These are phyloP conservation scores for Synanthedon vespiformis DNA, from an alignment of 2,888 invertebrate species.

Conservation along the genomic window DNA sequence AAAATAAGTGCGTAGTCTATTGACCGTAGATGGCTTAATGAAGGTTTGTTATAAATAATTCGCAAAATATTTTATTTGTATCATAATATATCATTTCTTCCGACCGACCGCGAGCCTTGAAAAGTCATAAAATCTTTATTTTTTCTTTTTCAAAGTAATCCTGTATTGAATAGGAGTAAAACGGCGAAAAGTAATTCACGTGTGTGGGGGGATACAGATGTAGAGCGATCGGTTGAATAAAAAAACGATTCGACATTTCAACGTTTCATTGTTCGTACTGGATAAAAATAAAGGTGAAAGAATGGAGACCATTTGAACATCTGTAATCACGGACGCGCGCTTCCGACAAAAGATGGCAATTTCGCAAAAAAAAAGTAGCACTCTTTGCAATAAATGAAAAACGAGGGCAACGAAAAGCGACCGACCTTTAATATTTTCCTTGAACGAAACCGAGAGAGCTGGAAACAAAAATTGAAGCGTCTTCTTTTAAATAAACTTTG, in stretches of 20 bases:
- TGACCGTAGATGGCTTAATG: too few relatives aligned
- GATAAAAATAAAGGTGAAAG: neutral
- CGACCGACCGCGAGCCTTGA: too few relatives aligned
- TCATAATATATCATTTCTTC: too few relatives aligned
- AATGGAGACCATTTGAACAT: neutral
- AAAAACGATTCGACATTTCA: neutral
- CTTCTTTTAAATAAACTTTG: constrained; percentile 1
- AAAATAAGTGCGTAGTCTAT: too few relatives aligned
- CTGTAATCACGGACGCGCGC: neutral
- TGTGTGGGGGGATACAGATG: too few relatives aligned
- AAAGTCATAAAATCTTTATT: too few relatives aligned
- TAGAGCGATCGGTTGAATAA: neutral
- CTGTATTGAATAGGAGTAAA: too few relatives aligned
- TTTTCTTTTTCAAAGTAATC: too few relatives aligned
- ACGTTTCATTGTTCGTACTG: neutral
- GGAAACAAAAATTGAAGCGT: neutral
- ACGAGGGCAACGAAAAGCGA: neutral
- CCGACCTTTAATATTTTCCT: constrained; percentile 1
- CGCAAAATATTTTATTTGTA: too few relatives aligned
- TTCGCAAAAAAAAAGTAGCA: neutral
- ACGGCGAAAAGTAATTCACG: too few relatives aligned
- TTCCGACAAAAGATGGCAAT: neutral
- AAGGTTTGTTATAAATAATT: too few relatives aligned
- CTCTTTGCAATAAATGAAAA: neutral
- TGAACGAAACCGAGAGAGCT: neutral